phyloP scores from a whole-genome alignment of 2,888 invertebrate genomes.

The Nemotelus nigrinus region DNA sequence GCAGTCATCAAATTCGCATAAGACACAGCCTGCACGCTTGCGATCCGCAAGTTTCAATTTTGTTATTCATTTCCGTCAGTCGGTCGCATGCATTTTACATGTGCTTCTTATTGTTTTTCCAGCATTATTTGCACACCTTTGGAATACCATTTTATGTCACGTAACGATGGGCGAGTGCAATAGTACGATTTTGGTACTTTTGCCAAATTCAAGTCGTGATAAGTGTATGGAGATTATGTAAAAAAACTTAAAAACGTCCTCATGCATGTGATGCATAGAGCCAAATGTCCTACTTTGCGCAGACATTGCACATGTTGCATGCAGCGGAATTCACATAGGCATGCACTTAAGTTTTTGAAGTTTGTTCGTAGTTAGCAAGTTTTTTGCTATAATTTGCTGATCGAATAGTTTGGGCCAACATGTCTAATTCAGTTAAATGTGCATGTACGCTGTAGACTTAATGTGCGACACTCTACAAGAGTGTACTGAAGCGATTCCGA shows the following conservation, averaged over 20 bases:
- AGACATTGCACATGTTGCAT: not conserved
- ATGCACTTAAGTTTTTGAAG: too few species aligned
- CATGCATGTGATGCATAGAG: not conserved
- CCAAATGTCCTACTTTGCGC: not conserved
- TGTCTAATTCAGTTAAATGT: too few species aligned
- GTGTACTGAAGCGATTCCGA: too few species aligned
- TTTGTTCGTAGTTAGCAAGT: too few species aligned
- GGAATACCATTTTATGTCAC: slow-evolving; percentile 28
- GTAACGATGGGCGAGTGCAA: slow-evolving; percentile 22
- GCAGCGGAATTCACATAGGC: too few species aligned
- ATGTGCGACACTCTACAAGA: too few species aligned
- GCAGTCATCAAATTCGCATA: not conserved
- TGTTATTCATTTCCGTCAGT: slow-evolving; percentile 24
- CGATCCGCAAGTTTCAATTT: not conserved
- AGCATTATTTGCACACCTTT: slow-evolving; percentile 17
- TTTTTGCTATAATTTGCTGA: too few species aligned
- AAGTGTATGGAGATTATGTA: not conserved
- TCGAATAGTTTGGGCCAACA: too few species aligned
- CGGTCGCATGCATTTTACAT: slow-evolving; percentile 13
- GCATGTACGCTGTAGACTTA: too few species aligned
- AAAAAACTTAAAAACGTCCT: not conserved
- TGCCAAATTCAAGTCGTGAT: not conserved
- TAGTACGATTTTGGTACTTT: slow-evolving; percentile 1
- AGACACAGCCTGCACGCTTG: too few species aligned
- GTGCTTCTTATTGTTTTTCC: slow-evolving; percentile 17